phyloP scores from a whole-genome alignment of 2,113 vertebrate genomes.

The Anser brachyrhynchus region DNA sequence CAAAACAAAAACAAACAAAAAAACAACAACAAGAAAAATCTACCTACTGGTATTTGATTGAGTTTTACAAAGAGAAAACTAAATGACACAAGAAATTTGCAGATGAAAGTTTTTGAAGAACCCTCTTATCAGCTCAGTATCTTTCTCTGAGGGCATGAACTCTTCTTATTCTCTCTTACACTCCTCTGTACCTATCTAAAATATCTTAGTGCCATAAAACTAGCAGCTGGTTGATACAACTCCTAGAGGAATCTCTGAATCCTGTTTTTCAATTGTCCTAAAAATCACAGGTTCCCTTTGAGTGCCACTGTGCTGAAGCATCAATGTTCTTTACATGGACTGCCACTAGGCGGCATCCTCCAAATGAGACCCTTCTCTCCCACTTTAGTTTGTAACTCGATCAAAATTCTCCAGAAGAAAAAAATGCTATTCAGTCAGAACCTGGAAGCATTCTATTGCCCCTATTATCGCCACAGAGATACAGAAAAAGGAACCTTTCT shows the following conservation, averaged over 20 bases:
- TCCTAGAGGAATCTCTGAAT: background rate
- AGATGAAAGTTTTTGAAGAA: background rate
- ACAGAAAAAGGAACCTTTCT: background rate
- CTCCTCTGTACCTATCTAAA: background rate
- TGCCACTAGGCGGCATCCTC: background rate
- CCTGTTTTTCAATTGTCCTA: background rate
- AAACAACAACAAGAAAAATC: too few species aligned
- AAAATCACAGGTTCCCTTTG: background rate
- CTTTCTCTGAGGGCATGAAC: background rate
- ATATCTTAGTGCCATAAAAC: background rate
- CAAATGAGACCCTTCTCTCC: background rate
- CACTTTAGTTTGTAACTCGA: background rate
- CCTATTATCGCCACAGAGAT: background rate
- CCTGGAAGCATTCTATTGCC: background rate
- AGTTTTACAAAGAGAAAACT: background rate
- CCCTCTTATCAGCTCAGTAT: background rate
- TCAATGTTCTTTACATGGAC: background rate
- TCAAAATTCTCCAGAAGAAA: background rate
- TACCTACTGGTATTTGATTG: background rate
- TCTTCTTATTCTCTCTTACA: background rate
- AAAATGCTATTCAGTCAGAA: background rate
- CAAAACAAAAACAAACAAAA: too few species aligned
- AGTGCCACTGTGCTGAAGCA: background rate
- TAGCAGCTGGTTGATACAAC: background rate
- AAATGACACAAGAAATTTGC: background rate